phyloP scores from a whole-genome alignment of 2,113 vertebrate species.

The Eulemur rufifrons region DNA sequence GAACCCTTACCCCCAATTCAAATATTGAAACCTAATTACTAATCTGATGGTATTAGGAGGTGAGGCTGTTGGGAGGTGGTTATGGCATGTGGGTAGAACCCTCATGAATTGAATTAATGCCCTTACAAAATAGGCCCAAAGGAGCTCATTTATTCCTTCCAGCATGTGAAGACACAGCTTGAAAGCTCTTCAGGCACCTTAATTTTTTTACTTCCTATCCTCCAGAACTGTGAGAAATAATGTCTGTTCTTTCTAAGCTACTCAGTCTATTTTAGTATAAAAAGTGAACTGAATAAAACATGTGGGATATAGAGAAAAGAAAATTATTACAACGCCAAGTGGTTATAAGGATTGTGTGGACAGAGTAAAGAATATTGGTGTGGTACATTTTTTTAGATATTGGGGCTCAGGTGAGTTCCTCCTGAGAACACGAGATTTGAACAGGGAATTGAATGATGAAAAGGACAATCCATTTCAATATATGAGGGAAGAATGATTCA shows the following conservation, averaged over 20 bases:
- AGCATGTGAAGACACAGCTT: not conserved
- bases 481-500: not conserved
- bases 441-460: not conserved
- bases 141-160: not conserved
- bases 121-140: not conserved
- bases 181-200: not conserved
- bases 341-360: not conserved
- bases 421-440: not conserved
- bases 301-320: not conserved
- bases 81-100: not conserved
- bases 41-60: not conserved
- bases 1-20: not conserved
- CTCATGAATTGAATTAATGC: not conserved
- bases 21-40: not conserved
- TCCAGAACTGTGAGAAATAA: not conserved
- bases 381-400: not conserved
- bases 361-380: not conserved
- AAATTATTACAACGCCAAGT: not conserved
- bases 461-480: not conserved
- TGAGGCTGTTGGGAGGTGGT: not conserved
- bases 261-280: no score
- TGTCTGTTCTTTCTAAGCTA: not conserved
- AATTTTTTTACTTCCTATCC: not conserved
- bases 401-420: rapidly evolving
- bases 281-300: not conserved